Base-by-base conservation (phyloP, 2,113 vertebrate genomes). In the Holacanthus passer region DNA sequence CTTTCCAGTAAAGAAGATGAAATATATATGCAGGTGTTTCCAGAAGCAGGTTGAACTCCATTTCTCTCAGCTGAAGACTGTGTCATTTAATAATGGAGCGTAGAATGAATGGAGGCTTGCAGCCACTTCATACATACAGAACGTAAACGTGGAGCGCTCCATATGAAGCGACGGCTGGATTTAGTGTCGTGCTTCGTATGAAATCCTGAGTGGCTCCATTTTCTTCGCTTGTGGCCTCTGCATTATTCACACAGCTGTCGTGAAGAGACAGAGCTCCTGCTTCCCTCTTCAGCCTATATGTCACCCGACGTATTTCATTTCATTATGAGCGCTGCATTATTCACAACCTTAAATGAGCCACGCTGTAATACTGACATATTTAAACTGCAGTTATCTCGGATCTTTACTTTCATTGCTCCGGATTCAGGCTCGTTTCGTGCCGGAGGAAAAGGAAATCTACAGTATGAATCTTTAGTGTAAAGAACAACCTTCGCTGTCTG, bases 171-270 rank as follows among this genome's bases (percentile, higher is more conserved):
- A 73, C 53, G 73, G 27, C 20, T 11, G 45, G 70, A 76, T 86
- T 75, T 75, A 76, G 64, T 35, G 69, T 37, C 35, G 27, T 0
- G 24, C 65, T 63, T 77, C 0, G n/a, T 58, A 3, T 39, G 55
- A 73, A 72, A 47, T 39, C 70, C 60, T 45, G 70, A 73, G 50
- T 13, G 75, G 59, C 56, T 81, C 47, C 22, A 1, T 77, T 70
- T 79, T 16, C 48, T 39, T 35, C 22, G 16, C n/a, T n/a, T n/a
- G 69, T 27, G 8, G 37, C 8, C 22, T 2, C 66, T 87, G 77
- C 60, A 83, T 90, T 87, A 89, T 83, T 90, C 80, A 79, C 41
- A 4, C 4, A 37, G 73, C 80, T 71, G 66, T 56, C 65, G 8
- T 2, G 29, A 24, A 2, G 29, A 70, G 22, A 39, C 20, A 22